Evolutionary conservation across 2,797 vertebrate genomes (phyloP).

Genomic region (Kryptolebias ocellatus): DNA sequence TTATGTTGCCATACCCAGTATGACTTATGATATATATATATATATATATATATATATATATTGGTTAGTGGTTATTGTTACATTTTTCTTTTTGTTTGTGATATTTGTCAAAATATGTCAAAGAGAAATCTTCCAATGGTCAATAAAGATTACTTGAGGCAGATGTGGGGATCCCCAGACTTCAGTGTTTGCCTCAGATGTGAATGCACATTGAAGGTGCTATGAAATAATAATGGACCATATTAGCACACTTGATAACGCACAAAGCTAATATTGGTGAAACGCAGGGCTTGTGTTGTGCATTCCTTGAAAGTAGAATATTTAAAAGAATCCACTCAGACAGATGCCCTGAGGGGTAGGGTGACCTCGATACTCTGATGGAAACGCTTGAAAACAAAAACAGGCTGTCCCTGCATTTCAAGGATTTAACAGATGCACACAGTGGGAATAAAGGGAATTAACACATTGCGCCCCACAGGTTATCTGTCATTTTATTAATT

Average conservation of each 20-base stretch:
- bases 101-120: neutral
- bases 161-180: constrained; percentile 23
- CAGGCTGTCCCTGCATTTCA: constrained; percentile 16
- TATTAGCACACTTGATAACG: constrained; percentile 63
- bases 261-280: constrained; percentile 68
- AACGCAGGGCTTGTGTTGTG: constrained; percentile 46
- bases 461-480: neutral
- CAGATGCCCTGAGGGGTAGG: constrained; percentile 43
- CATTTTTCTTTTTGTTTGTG: neutral
- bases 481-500: constrained; percentile 16
- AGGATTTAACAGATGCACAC: constrained; percentile 9
- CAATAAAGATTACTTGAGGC: constrained; percentile 12
- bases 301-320: constrained; percentile 62
- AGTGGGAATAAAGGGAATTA: neutral
- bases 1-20: neutral
- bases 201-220: constrained; percentile 45
- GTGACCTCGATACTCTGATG: constrained; percentile 57
- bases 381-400: constrained; percentile 33
- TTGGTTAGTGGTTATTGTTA: neutral
- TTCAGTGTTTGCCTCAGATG: constrained; percentile 39
- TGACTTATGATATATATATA: no score
- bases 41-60: no score
- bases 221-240: constrained; percentile 73
- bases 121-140: constrained; percentile 9
- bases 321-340: constrained; percentile 63